Evolutionary conservation across 1,140 invertebrate genomes (phyloP).

Genomic region (Conus betulinus): DNA sequence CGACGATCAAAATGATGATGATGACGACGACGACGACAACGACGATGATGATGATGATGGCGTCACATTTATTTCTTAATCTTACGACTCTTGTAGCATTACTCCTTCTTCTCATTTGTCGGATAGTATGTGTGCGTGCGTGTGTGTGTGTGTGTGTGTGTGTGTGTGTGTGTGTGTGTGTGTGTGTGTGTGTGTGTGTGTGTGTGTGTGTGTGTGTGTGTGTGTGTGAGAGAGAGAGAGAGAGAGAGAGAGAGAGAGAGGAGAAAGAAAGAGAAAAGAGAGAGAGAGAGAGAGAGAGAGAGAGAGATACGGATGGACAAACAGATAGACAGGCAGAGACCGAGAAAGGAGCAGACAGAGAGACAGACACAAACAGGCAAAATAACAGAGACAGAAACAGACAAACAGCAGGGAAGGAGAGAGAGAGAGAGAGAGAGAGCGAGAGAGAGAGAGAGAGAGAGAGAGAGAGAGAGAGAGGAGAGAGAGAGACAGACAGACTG

Average conservation of each 20-base stretch:
- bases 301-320: too few species aligned
- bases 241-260: neutral
- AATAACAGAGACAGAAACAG: too few species aligned
- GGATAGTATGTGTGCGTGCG: neutral
- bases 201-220: constrained; percentile 11
- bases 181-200: constrained; percentile 19
- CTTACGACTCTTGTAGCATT: neutral
- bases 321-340: too few species aligned
- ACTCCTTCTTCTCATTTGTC: neutral
- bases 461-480: neutral
- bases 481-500: neutral
- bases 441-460: too few species aligned
- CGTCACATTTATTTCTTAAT: neutral
- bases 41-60: too few species aligned
- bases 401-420: too few species aligned
- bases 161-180: neutral
- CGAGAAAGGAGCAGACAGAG: too few species aligned
- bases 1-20: neutral
- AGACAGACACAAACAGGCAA: too few species aligned
- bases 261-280: neutral
- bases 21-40: neutral
- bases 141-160: neutral
- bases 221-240: neutral
- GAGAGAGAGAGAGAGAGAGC: too few species aligned
- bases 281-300: neutral